Conservation (phyloP, 2,113 vertebrate species). For the Nestor notabilis region DNA sequence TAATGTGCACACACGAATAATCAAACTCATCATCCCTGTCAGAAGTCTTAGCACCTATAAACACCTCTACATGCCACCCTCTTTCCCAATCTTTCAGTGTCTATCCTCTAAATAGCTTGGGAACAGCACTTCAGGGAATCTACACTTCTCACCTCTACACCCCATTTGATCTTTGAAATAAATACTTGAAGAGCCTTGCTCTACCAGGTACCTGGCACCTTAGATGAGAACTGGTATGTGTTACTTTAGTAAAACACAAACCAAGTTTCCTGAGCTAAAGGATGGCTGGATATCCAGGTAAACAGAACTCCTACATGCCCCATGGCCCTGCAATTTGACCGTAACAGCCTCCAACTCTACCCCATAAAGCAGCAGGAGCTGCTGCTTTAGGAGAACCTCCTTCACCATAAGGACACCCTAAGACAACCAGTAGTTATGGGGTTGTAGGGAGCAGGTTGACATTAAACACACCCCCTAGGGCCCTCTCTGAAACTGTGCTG, state of each 20-base stretch:
- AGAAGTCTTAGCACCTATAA: background rate
- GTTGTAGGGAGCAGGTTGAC: background rate
- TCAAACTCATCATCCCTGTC: background rate
- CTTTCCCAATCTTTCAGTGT: background rate
- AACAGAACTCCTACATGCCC: background rate
- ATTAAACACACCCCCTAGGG: background rate
- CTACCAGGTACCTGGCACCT: conserved; percentile 30
- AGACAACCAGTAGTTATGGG: background rate
- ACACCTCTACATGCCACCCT: background rate
- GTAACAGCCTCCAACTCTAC: background rate
- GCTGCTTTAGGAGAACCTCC: background rate
- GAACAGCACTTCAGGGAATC: background rate
- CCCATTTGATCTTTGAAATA: background rate
- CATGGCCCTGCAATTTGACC: background rate
- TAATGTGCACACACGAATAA: background rate
- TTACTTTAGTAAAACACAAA: background rate
- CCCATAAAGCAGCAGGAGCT: background rate
- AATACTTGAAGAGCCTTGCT: background rate
- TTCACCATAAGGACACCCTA: background rate
- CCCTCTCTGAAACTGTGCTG: background rate
- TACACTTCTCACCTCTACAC: background rate
- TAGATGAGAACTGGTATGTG: conserved; percentile 7
- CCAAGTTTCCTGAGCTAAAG: background rate
- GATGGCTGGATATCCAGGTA: background rate
- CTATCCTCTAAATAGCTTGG: background rate